phyloP scores from a whole-genome alignment of 1,140 invertebrate species.

The Pantala flavescens region DNA sequence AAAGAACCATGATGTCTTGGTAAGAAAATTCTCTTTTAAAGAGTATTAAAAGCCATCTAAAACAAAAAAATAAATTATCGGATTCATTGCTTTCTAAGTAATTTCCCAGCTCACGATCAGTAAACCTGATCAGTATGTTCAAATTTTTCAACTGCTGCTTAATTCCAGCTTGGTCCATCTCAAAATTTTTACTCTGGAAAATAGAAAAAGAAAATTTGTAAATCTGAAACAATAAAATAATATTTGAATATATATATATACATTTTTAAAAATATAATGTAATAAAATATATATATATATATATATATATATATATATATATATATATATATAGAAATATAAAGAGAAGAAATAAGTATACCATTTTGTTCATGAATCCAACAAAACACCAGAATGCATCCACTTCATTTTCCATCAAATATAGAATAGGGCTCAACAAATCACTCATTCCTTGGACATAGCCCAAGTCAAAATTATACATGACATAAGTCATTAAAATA shows the following conservation, averaged over 20 bases:
- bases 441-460: slow-evolving; percentile 97
- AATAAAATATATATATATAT: too few relatives aligned
- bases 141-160: slow-evolving; percentile 83
- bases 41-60: slow-evolving; percentile 79
- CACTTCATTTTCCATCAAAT: slow-evolving; percentile 82
- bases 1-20: slow-evolving; percentile 54
- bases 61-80: slow-evolving; percentile 98
- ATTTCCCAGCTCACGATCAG: slow-evolving; percentile 71
- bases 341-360: slow-evolving; percentile 38
- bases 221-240: background rate
- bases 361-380: slow-evolving; percentile 94
- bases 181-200: slow-evolving; percentile 82
- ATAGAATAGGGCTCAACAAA: slow-evolving; percentile 83
- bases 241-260: too few relatives aligned
- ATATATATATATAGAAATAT: too few relatives aligned
- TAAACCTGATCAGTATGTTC: slow-evolving; percentile 65
- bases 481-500: slow-evolving; percentile 97
- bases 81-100: slow-evolving; percentile 88
- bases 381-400: slow-evolving; percentile 99
- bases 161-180: slow-evolving; percentile 95
- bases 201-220: background rate
- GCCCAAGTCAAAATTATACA: slow-evolving; percentile 99
- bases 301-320: too few relatives aligned
- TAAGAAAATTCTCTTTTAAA: slow-evolving; percentile 72
- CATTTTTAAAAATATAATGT: too few relatives aligned